A percentile compares a stretch with the other conserved stretches of the same genome.
Evolutionary conservation across 2,113 vertebrate genomes (phyloP).

Genomic region (Picathartes gymnocephalus): DNA sequence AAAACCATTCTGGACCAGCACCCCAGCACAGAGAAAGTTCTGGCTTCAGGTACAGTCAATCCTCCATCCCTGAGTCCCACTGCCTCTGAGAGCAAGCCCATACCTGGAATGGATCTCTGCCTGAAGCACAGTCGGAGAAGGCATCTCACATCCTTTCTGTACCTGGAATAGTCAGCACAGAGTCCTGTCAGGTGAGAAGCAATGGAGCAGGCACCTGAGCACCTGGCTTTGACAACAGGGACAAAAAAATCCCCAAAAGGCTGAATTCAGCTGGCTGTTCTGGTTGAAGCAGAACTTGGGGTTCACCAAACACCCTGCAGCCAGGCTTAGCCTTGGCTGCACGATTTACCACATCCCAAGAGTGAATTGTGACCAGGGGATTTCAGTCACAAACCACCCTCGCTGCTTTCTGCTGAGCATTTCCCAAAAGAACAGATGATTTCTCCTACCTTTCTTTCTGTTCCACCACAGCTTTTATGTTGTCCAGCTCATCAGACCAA

Average conservation of each 20-base stretch:
- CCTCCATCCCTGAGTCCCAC: neutral
- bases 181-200: neutral
- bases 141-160: constrained; percentile 66
- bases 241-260: neutral
- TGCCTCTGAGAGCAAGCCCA: neutral
- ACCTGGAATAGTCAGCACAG: constrained; percentile 62
- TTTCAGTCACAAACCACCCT: neutral
- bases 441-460: constrained; percentile 78
- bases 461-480: constrained; percentile 67
- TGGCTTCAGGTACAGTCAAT: neutral
- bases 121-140: constrained; percentile 73
- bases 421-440: neutral
- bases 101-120: constrained; percentile 58
- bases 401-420: neutral
- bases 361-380: accelerated
- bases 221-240: neutral
- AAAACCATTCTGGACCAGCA: neutral
- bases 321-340: neutral
- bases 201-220: neutral
- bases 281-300: neutral
- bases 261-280: neutral
- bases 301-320: neutral
- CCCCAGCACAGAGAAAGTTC: neutral
- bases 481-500: constrained; percentile 73
- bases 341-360: neutral